Percentiles rank a stretch among this genome's conserved stretches.
Conservation (phyloP, 2,797 vertebrate genomes). For the Siniperca undulata region DNA sequence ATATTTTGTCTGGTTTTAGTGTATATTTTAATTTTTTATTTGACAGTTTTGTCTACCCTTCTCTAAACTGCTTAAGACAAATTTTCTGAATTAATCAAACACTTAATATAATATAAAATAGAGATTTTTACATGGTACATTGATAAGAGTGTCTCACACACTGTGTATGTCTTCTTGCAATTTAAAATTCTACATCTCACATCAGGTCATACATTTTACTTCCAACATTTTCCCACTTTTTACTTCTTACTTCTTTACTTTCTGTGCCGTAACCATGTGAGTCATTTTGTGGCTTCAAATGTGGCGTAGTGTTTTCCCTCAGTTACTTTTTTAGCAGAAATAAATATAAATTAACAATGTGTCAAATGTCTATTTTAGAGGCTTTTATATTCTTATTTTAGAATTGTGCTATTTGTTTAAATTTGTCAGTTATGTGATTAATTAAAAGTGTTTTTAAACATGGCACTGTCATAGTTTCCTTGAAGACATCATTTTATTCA, state of each 20-base stretch:
- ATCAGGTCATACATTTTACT: background rate
- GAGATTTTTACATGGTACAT: conserved; percentile 3
- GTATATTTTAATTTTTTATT: conserved; percentile 37
- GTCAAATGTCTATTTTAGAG: background rate
- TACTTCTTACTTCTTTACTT: background rate
- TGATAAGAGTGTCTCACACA: background rate
- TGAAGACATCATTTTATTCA: background rate
- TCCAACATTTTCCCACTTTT: background rate
- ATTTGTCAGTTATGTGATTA: background rate
- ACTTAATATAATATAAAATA: background rate
- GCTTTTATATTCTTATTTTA: background rate
- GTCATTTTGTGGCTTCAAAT: background rate
- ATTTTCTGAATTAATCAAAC: conserved; percentile 32
- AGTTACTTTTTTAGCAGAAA: background rate
- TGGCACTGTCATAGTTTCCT: background rate
- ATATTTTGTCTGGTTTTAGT: conserved; percentile 37
- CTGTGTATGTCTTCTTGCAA: background rate
- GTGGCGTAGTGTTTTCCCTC: background rate
- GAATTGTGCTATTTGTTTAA: background rate
- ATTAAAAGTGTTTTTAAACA: background rate
- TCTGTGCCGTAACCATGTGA: background rate
- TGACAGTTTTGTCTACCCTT: conserved; percentile 24
- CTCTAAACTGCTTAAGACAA: conserved; percentile 11
- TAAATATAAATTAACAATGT: background rate
- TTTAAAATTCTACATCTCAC: conserved; percentile 18